Evolutionary conservation across 2,797 vertebrate species (phyloP).

Genomic region (Rhinogobio ventralis): DNA sequence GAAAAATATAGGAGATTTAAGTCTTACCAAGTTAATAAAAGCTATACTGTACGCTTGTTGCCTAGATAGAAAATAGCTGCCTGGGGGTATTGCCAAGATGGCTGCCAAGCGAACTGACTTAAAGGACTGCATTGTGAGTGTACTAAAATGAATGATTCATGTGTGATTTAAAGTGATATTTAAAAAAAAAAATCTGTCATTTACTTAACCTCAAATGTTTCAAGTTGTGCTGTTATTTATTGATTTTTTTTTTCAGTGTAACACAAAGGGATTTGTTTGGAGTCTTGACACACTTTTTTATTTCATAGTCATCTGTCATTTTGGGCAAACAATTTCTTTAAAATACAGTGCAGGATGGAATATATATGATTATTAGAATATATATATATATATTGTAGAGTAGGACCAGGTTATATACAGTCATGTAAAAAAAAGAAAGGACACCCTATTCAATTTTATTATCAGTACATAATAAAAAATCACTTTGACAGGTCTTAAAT

Average conservation of each 20-base stretch:
- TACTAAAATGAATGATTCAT: constrained; percentile 15
- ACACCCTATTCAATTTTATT: too few relatives aligned
- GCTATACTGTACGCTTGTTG: constrained; percentile 9
- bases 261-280: background rate
- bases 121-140: constrained; percentile 10
- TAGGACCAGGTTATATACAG: too few relatives aligned
- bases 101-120: constrained; percentile 15
- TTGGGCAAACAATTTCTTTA: background rate
- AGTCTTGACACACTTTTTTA: background rate
- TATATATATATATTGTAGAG: too few relatives aligned
- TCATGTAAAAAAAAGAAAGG: too few relatives aligned
- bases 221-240: background rate
- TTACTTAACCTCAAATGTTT: background rate
- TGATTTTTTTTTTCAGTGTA: background rate
- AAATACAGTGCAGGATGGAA: background rate
- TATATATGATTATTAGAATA: background rate
- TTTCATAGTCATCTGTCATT: background rate
- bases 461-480: too few relatives aligned
- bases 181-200: constrained; percentile 1
- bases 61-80: constrained; percentile 18
- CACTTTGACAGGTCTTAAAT: too few relatives aligned
- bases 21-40: background rate
- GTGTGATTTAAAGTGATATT: constrained; percentile 23
- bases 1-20: constrained; percentile 18
- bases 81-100: constrained; percentile 27